phyloP scores from a whole-genome alignment of 1,140 invertebrate genomes.

The Drosophila bipectinata region DNA sequence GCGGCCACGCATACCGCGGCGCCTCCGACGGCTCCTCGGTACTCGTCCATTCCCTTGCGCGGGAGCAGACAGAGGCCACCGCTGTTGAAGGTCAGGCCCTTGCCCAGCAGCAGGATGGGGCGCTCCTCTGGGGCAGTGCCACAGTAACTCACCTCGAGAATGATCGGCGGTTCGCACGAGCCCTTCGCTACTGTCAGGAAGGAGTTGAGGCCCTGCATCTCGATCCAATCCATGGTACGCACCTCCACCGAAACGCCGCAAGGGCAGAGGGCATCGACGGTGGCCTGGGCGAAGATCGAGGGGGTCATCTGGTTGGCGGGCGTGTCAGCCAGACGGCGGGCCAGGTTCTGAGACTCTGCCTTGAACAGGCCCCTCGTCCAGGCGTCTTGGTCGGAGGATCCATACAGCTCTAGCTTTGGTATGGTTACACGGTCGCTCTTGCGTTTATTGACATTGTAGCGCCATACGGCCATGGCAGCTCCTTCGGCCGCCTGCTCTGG shows the following conservation, averaged over 20 bases:
- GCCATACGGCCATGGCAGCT: conserved; percentile 87
- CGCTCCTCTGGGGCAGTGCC: conserved; percentile 62
- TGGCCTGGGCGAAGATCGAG: conserved; percentile 89
- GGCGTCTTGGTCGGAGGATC: conserved; percentile 84
- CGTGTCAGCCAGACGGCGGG: conserved; percentile 90
- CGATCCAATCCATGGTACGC: conserved; percentile 85
- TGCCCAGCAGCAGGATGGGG: conserved; percentile 62
- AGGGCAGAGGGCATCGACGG: conserved; percentile 85
- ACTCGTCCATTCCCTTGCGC: conserved; percentile 89
- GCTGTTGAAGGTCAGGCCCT: conserved; percentile 83
- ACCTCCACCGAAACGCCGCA: conserved; percentile 87
- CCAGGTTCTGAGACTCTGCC: conserved; percentile 93
- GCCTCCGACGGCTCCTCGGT: conserved; percentile 92
- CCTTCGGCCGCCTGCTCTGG: conserved; percentile 91
- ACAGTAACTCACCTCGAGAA: conserved; percentile 67
- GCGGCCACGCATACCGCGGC: conserved; percentile 72
- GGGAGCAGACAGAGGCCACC: conserved; percentile 94
- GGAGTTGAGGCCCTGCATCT: conserved; percentile 74
- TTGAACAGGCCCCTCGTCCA: conserved; percentile 91
- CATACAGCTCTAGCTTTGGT: conserved; percentile 85
- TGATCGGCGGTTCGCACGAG: conserved; percentile 87
- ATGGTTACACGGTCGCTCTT: conserved; percentile 84
- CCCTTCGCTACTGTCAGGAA: conserved; percentile 92
- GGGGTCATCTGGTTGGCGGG: conserved; percentile 95
- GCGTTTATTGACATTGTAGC: conserved; percentile 87